These are phyloP conservation scores for Chorisops tibialis DNA, from an alignment of 2,888 invertebrate species.

Conservation along the genomic window DNA sequence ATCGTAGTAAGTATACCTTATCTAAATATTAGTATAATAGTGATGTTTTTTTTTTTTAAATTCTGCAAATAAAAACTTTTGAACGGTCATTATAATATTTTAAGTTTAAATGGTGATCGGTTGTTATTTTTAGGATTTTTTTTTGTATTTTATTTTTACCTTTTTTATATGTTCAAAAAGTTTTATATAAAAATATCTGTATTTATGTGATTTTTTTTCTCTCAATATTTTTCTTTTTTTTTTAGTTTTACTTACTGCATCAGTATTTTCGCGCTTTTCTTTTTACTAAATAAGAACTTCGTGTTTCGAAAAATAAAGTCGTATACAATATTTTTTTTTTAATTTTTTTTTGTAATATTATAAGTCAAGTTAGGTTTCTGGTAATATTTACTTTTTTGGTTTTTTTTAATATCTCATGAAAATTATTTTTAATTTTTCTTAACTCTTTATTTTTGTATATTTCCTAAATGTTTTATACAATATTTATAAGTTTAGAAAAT, in stretches of 20 bases:
- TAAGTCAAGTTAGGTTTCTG: neutral
- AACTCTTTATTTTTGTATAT: neutral
- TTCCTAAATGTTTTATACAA: neutral
- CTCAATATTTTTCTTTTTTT: slow-evolving; percentile 21
- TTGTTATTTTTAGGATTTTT: slow-evolving; percentile 29
- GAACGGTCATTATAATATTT: slow-evolving; percentile 33
- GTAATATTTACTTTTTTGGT: neutral
- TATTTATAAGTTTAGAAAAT: no score
- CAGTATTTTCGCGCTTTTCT: slow-evolving; percentile 14
- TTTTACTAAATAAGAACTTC: slow-evolving; percentile 31
- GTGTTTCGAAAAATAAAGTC: slow-evolving; percentile 33
- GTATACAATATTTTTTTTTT: slow-evolving; percentile 32
- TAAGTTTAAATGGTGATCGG: slow-evolving; percentile 20
- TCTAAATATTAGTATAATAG: slow-evolving; percentile 17
- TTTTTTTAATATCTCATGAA: neutral
- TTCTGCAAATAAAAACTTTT: slow-evolving; percentile 28
- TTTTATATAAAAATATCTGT: slow-evolving; percentile 32
- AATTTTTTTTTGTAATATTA: neutral
- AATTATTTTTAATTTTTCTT: neutral
- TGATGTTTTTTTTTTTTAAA: neutral
- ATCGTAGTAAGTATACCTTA: slow-evolving; percentile 12
- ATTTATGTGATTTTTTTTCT: slow-evolving; percentile 17
- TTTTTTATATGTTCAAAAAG: slow-evolving; percentile 30
- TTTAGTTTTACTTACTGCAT: slow-evolving; percentile 11
- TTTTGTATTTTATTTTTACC: slow-evolving; percentile 17